Base-by-base conservation (phyloP, 1,140 invertebrate genomes). In the Halictus rubicundus region DNA sequence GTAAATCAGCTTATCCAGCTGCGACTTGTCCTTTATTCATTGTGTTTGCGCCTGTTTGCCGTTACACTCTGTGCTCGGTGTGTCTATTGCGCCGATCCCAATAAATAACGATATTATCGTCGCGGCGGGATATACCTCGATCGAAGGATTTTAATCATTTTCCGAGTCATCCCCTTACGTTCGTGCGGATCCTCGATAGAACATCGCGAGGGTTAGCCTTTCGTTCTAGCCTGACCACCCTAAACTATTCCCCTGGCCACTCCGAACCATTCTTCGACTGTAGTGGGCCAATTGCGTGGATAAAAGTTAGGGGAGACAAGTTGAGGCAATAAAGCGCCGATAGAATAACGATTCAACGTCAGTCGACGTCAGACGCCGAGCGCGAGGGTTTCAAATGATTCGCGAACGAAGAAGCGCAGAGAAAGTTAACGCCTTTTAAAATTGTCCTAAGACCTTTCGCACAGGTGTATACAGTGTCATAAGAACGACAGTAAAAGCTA, bases 1-100 rank as follows among this genome's bases (percentile, higher is more conserved):
- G 74, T 70, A 69, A 81, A 81, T 81, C 73, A 71, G 73, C 66
- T 81, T 68, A 74, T 46, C 77, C 77, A 79, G 77, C 78, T 68
- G 71, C 72, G 54, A 76, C 78, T 79, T 74, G 77, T 79, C 71
- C 77, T 74, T 74, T 74, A 61, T 79, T 79, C 77, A 65, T 79
- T 68, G 77, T 68, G n/a, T 74, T 74, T 60, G 39, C 27, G 70
- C 77, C 73, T 66, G 61, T 79, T 73, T 37, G 27, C 77, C 71
- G 71, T 74, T 74, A 37, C 27, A 19, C 52, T 60, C 37, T 25
- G 21, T 39, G 32, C 54, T 60, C 59, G 66, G 61, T 49, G 61
- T 49, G 52, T 66, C 77, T 39, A 74, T 66, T 60, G 69, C 23
- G 25, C 7, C 69, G 21, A 16, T 27, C 21, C 16, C 59, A n/a